phyloP scores from a whole-genome alignment of 2,888 invertebrate species.

The Vanessa cardui region DNA sequence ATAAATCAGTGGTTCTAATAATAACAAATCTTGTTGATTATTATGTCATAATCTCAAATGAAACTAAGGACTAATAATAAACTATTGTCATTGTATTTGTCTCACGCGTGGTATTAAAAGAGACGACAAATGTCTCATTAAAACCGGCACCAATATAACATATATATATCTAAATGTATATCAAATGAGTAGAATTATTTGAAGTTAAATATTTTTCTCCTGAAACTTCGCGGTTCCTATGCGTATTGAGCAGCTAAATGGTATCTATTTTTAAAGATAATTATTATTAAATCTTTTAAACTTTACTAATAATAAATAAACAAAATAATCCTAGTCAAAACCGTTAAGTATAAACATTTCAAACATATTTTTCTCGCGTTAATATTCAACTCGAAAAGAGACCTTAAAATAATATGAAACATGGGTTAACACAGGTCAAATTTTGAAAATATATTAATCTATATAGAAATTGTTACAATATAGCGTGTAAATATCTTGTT shows the following conservation, averaged over 20 bases:
- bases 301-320: slow-evolving; percentile 1
- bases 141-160: too few species aligned
- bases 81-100: too few species aligned
- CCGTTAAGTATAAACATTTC: background rate
- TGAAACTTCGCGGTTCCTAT: slow-evolving; percentile 4
- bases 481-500: slow-evolving; percentile 64
- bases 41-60: too few species aligned
- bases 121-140: too few species aligned
- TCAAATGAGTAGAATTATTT: too few species aligned
- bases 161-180: too few species aligned
- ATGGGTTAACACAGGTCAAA: slow-evolving; percentile 6
- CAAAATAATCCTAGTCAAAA: slow-evolving; percentile 9
- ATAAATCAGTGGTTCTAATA: background rate
- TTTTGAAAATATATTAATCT: background rate
- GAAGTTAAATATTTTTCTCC: background rate
- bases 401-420: slow-evolving; percentile 18
- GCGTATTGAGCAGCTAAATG: slow-evolving; percentile 5
- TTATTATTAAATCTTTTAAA: background rate
- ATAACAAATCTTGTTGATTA: too few species aligned
- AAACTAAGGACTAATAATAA: too few species aligned
- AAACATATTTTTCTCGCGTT: slow-evolving; percentile 4
- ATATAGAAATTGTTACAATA: slow-evolving; percentile 66
- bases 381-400: slow-evolving; percentile 15
- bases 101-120: too few species aligned
- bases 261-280: slow-evolving; percentile 4